Conservation (phyloP, 1,140 invertebrate genomes). For the Archivesica marissinica region DNA sequence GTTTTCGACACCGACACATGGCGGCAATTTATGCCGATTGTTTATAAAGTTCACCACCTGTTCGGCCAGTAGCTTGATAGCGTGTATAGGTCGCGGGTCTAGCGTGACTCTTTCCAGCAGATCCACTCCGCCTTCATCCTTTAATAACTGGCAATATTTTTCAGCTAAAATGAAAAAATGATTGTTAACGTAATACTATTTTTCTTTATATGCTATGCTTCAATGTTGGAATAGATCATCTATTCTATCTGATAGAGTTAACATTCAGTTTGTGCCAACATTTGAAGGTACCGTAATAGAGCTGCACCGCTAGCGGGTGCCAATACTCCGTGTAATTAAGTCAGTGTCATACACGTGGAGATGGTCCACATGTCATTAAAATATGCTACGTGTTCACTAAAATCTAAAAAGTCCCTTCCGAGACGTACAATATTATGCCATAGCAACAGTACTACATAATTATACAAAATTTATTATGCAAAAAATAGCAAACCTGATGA, state of each 20-base stretch:
- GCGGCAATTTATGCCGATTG: not conserved
- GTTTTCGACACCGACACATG: not conserved
- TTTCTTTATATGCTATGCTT: not conserved
- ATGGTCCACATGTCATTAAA: not conserved
- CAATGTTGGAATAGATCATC: not conserved
- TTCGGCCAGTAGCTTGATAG: conserved; percentile 67
- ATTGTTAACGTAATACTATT: conserved; percentile 5
- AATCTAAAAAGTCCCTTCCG: too few species aligned
- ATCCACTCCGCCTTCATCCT: conserved; percentile 92
- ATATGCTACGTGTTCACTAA: too few species aligned
- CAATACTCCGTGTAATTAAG: not conserved
- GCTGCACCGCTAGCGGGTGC: not conserved
- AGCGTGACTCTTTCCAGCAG: conserved; percentile 89
- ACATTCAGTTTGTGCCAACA: too few species aligned
- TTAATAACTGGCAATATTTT: conserved; percentile 95
- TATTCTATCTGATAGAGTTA: not conserved
- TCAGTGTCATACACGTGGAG: not conserved
- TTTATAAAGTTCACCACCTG: conserved; percentile 59
- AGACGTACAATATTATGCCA: too few species aligned
- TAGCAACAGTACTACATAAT: too few species aligned
- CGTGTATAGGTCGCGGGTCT: conserved; percentile 59
- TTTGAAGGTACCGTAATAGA: too few species aligned
- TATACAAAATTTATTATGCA: too few species aligned
- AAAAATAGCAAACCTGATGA: too few species aligned
- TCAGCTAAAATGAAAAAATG: conserved; percentile 86